Evolutionary conservation across 1,140 invertebrate genomes (phyloP).

Genomic region (Halesus radiatus): DNA sequence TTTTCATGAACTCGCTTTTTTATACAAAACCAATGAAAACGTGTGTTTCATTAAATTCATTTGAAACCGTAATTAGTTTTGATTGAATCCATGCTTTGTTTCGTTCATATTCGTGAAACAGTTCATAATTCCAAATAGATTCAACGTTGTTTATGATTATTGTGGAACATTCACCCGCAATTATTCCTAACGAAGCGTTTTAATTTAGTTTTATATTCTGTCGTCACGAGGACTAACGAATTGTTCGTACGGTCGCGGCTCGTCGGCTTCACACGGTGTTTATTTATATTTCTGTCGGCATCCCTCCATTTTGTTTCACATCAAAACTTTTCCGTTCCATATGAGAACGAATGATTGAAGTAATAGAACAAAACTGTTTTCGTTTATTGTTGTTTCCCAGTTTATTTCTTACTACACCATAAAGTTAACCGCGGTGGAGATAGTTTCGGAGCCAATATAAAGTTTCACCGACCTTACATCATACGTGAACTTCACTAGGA

Average conservation of each 20-base stretch:
- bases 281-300: not conserved
- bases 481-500: slow-evolving; percentile 15
- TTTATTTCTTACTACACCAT: not conserved
- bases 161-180: not conserved
- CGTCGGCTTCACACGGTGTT: not conserved
- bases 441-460: slow-evolving; percentile 20
- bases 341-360: not conserved
- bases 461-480: slow-evolving; percentile 2
- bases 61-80: too few species aligned
- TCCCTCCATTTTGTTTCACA: not conserved
- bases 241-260: not conserved
- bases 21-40: too few species aligned
- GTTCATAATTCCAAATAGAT: too few species aligned
- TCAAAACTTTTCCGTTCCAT: not conserved
- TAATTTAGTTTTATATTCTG: not conserved
- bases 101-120: too few species aligned
- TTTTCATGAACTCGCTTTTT: too few species aligned
- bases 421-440: not conserved
- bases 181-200: not conserved
- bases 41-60: too few species aligned
- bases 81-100: too few species aligned
- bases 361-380: slow-evolving; percentile 6
- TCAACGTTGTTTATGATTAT: too few species aligned
- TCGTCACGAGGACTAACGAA: not conserved
- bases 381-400: slow-evolving; percentile 8